Conservation (phyloP, 2,113 vertebrate species). For the Myrmecobius fasciatus region DNA sequence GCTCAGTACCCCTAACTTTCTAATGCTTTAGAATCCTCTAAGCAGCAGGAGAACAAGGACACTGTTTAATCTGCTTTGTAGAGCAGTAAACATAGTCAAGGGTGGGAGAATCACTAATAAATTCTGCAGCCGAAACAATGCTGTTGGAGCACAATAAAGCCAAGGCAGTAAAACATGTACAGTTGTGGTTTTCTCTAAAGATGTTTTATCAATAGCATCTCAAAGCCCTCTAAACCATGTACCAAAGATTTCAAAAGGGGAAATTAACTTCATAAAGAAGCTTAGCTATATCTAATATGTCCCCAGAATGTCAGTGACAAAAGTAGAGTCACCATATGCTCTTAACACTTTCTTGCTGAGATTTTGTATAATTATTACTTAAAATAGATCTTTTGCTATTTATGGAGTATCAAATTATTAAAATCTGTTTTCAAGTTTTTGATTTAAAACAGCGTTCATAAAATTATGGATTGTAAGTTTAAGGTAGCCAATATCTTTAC, state of each 20-base stretch:
- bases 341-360: slow-evolving; percentile 4
- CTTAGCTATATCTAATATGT: slow-evolving; percentile 21
- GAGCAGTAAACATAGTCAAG: slow-evolving; percentile 15
- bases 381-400: background rate
- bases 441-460: background rate
- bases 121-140: background rate
- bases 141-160: background rate
- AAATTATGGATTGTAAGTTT: background rate
- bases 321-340: background rate
- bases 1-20: background rate
- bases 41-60: background rate
- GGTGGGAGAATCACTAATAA: slow-evolving; percentile 8
- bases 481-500: background rate
- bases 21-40: background rate
- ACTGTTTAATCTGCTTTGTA: slow-evolving; percentile 3
- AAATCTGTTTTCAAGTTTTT: slow-evolving; percentile 44
- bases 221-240: slow-evolving; percentile 19
- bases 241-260: background rate
- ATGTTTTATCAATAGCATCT: slow-evolving; percentile 30
- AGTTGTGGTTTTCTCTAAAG: slow-evolving; percentile 15
- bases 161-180: slow-evolving; percentile 6
- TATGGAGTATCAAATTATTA: background rate
- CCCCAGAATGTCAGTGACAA: slow-evolving; percentile 24
- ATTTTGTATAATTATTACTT: slow-evolving; percentile 11
- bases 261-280: slow-evolving; percentile 44